These are phyloP conservation scores for Capricornis sumatraensis DNA, from an alignment of 2,113 vertebrate species.

Conservation along the genomic window DNA sequence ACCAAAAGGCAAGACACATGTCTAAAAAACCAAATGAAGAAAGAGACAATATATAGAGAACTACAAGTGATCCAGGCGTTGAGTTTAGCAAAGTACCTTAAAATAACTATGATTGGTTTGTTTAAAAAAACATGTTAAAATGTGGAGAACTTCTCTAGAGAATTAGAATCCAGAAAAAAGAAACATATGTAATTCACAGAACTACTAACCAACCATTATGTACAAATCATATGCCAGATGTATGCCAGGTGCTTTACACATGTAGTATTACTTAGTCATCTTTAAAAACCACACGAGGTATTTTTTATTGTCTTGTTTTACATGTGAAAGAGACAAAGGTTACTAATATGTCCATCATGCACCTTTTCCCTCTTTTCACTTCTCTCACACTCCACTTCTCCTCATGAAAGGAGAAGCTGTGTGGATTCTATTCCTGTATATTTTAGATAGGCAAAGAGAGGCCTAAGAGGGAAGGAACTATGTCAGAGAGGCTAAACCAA, in stretches of 20 bases:
- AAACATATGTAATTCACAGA: not conserved
- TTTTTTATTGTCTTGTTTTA: conserved; percentile 18
- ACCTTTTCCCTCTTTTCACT: not conserved
- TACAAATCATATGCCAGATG: not conserved
- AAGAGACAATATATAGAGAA: conserved; percentile 3
- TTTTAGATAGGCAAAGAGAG: conserved; percentile 11
- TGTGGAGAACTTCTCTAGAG: not conserved
- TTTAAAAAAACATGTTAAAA: not conserved
- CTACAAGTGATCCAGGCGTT: not conserved
- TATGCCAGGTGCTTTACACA: not conserved
- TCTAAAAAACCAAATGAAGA: conserved; percentile 40
- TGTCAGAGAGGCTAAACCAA: not conserved
- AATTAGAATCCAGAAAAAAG: not conserved
- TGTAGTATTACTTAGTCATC: not conserved
- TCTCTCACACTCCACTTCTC: not conserved
- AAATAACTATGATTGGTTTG: not conserved
- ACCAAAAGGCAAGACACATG: not conserved
- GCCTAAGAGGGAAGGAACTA: not conserved
- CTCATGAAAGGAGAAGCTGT: not conserved
- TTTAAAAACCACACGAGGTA: not conserved
- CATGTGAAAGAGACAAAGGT: not conserved
- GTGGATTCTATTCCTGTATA: not conserved
- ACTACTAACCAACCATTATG: not conserved
- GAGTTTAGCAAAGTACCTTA: not conserved
- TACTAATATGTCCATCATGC: not conserved